Base-by-base conservation (phyloP, 1,140 invertebrate species). In the Magallana angulata region DNA sequence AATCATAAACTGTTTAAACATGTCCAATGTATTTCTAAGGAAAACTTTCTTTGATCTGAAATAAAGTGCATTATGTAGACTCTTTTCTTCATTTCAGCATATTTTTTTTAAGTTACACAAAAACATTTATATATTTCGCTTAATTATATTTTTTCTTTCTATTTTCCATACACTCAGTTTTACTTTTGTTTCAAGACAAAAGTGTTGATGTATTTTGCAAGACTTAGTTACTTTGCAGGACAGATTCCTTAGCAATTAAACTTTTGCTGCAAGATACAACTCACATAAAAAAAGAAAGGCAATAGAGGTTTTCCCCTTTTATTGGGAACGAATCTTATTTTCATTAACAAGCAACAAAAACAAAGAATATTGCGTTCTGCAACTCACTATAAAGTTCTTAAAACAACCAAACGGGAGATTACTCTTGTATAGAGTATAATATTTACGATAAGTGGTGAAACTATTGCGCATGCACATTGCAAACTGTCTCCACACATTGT, bases 321-420 rank as follows among this genome's bases (percentile, higher is more conserved):
- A 76, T 76, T 76, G 24, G 36, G 68, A 76, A 64, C 60, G 7
- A 64, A 64, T 64, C 36, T 48, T 48, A 48, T 64, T n/a, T 18
- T 64, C 60, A 64, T 30, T 76, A 76, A 76, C 68, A 76, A 76
- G 68, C 68, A 76, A 76, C 68, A 76, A 76, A 76, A 76, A 76
- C 68, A 76, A 30, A 76, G 68, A 30, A 12, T 30, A 76, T 76
- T 76, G 68, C 68, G 12, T 76, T 30, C 30, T 12, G 18, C 60
- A 64, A 64, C 14, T 64, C 60, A 18, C 60, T 64, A 64, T 18
- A 64, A 8, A 5, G 18, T 64, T 48, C 5, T 48, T 14, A 64
- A 16, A 76, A 76, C 60, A 16, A 12, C 24, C 14, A 12, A 30
- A 76, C 68, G 68, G 68, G 68, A 12, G 68, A 76, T 76, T 30